Evolutionary conservation across 2,113 vertebrate genomes (phyloP).

Genomic region (Boulengeromyrus knoepffleri): DNA sequence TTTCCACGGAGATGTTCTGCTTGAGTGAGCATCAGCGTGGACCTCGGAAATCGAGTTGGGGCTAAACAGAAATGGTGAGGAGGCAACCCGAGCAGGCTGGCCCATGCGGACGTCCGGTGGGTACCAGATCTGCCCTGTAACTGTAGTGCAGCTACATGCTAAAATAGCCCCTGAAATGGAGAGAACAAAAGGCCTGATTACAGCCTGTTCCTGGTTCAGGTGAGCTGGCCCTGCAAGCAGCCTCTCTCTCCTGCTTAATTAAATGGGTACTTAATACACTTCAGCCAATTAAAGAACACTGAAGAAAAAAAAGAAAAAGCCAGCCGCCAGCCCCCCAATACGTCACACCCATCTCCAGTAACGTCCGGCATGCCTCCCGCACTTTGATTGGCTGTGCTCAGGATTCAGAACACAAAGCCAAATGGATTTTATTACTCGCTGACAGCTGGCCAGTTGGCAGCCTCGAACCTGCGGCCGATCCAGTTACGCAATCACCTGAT

Average conservation of each 20-base stretch:
- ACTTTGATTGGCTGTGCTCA: not conserved
- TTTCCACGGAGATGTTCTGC: not conserved
- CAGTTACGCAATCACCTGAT: not conserved
- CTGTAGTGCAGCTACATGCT: not conserved
- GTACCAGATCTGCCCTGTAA: slow-evolving; percentile 3
- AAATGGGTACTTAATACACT: slow-evolving; percentile 12
- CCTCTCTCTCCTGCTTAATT: not conserved
- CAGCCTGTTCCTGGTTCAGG: not conserved
- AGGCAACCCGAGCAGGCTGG: not conserved
- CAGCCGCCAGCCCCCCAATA: not conserved
- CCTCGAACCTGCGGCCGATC: not conserved
- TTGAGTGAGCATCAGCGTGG: not conserved
- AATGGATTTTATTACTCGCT: not conserved
- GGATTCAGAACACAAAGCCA: not conserved
- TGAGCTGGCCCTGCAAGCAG: not conserved
- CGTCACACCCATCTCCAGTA: not conserved
- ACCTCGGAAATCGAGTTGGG: not conserved
- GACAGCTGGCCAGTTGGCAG: not conserved
- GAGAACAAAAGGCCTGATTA: not conserved
- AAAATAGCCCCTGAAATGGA: not conserved
- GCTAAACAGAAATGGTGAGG: not conserved
- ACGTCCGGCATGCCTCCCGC: not conserved
- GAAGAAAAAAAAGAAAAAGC: not conserved
- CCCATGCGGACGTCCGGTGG: not conserved
- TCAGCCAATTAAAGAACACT: not conserved